Conservation (phyloP, 2,797 vertebrate genomes). For the Iguana delicatissima region DNA sequence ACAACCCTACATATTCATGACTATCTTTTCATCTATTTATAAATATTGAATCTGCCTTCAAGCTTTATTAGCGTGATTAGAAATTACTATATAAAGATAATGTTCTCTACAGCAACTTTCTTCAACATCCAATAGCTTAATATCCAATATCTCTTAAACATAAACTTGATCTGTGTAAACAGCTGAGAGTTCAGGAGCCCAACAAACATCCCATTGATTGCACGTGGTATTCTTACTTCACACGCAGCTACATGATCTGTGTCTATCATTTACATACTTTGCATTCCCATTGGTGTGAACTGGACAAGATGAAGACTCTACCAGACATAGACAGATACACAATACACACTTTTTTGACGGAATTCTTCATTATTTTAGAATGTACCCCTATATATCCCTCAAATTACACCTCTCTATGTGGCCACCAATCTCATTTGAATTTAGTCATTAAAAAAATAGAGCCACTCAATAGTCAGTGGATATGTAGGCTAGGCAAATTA, state of each 20-base stretch:
- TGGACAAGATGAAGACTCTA: not conserved
- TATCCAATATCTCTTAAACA: not conserved
- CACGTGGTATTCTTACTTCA: not conserved
- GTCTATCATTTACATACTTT: not conserved
- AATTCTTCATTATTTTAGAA: not conserved
- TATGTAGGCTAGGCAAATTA: too few species aligned
- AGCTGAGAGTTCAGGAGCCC: not conserved
- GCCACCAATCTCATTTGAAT: not conserved
- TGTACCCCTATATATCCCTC: not conserved
- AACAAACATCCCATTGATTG: not conserved
- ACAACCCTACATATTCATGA: not conserved
- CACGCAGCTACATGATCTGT: not conserved
- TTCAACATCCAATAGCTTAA: not conserved
- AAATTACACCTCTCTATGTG: not conserved
- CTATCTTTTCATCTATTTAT: not conserved
- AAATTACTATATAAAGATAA: not conserved
- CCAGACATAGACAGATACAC: not conserved
- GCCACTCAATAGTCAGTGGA: not conserved
- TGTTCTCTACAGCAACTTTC: not conserved
- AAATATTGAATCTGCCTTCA: not conserved
- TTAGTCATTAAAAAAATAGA: not conserved
- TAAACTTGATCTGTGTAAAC: not conserved
- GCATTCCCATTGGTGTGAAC: not conserved
- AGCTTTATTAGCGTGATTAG: not conserved
- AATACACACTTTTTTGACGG: not conserved